phyloP scores from a whole-genome alignment of 2,113 vertebrate species.

The Dasypus novemcinctus region DNA sequence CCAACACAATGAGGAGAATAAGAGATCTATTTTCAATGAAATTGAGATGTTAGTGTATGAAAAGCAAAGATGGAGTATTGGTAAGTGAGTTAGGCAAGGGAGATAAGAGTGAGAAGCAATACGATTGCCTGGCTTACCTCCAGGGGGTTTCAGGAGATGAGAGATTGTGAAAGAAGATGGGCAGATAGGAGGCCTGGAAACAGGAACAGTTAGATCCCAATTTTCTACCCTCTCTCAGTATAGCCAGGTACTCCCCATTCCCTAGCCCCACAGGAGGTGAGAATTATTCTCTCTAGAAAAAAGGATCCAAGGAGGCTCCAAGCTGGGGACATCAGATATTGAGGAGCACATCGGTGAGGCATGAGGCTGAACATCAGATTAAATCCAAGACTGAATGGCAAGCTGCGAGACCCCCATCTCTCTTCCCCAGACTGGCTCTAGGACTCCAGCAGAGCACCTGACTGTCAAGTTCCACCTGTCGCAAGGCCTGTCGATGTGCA shows the following conservation, averaged over 20 bases:
- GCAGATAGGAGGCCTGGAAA: background rate
- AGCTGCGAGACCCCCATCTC: background rate
- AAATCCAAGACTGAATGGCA: background rate
- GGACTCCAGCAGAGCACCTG: background rate
- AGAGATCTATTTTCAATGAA: background rate
- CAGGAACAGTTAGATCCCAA: background rate
- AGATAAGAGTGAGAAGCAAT: background rate
- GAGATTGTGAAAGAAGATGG: background rate
- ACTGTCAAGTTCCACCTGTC: background rate
- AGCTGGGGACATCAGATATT: background rate
- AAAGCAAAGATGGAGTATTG: background rate
- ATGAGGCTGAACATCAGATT: background rate
- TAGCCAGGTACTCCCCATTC: background rate
- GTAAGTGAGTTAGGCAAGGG: background rate
- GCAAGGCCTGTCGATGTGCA: background rate
- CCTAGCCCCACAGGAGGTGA: background rate
- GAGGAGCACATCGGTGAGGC: background rate
- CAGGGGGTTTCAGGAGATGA: too few relatives aligned
- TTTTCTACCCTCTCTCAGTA: background rate
- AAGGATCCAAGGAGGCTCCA: background rate
- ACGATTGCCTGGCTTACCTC: background rate
- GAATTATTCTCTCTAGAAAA: background rate
- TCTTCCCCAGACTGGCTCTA: background rate
- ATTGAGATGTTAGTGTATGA: background rate
- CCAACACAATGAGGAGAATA: background rate